These are phyloP conservation scores for Maconellicoccus hirsutus DNA, from an alignment of 1,140 invertebrate genomes.

Conservation along the genomic window DNA sequence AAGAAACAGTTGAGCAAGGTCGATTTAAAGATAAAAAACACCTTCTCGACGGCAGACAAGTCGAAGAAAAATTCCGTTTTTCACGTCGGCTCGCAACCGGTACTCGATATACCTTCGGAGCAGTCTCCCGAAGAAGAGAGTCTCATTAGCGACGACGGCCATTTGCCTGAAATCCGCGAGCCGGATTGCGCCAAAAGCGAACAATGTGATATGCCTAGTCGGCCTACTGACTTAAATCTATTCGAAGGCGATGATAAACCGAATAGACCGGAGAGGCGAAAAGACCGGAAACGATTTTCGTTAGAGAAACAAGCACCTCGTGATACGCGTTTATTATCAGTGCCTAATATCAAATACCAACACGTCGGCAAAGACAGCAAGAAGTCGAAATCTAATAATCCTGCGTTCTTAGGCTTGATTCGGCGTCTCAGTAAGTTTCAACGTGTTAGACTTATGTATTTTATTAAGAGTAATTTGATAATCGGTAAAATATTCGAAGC, in stretches of 20 bases:
- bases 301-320: constrained; percentile 39
- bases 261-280: constrained; percentile 40
- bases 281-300: constrained; percentile 40
- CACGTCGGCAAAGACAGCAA: constrained; percentile 36
- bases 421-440: constrained; percentile 74
- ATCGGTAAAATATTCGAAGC: too few relatives aligned
- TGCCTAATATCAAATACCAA: constrained; percentile 60
- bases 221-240: constrained; percentile 51
- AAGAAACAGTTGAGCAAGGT: constrained; percentile 68
- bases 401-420: constrained; percentile 49
- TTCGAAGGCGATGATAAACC: constrained; percentile 46
- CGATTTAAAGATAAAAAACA: constrained; percentile 63
- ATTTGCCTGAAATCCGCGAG: not conserved
- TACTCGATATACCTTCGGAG: not conserved
- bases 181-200: not conserved
- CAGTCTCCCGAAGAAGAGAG: constrained; percentile 23
- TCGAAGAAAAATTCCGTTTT: constrained; percentile 24
- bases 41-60: constrained; percentile 36
- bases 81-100: constrained; percentile 10
- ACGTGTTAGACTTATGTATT: not conserved
- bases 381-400: constrained; percentile 28
- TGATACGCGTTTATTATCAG: constrained; percentile 56
- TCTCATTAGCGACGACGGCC: constrained; percentile 5
- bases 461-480: not conserved
- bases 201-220: constrained; percentile 12